Evolutionary conservation across 2,888 invertebrate genomes (phyloP), one percentile per base, ranked within the genome.

Genomic region (Plebejus anna): DNA sequence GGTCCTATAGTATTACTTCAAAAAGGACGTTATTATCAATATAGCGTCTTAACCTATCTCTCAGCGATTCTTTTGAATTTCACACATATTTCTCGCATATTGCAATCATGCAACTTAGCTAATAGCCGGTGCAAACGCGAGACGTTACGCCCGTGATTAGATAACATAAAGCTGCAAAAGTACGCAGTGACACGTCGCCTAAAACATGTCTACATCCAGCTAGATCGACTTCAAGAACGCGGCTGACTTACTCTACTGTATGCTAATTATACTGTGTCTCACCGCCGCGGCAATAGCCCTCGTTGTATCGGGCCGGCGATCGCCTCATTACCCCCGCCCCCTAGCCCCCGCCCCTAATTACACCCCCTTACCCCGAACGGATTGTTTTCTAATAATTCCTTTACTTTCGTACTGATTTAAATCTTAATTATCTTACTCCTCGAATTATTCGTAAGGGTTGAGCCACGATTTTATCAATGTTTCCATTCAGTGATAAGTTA

Each of bases 331-430:
- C 92, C 89, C 89, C 87, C 89, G 82, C 87, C 88, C 91, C 90
- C 80, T 87, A 89, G 89, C 88, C 90, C 89, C 86, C 86, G 84
- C 83, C 78, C 78, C 76, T 82, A 89, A 88, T 85, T 85, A 87
- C 84, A 82, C 78, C 78, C 75, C 82, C 81, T 81, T 80, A 80
- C 82, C 80, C 83, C 83, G 84, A 82, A 84, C 83, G 85, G 89
- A 92, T 93, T 93, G 92, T 93, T 93, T 92, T 90, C 91, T 91
- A 92, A 94, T 94, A 91, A 91, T 90, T 90, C 89, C 89, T 90
- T 90, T 89, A 91, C 91, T 91, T 89, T 86, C 86, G 83, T 87
- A 83, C 87, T 86, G 86, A 86, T 89, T 89, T 84, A 88, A 88
- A 84, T 87, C 84, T 84, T 87, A 88, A 89, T 89, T 89, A 87